Evolutionary conservation across 2,797 vertebrate species (phyloP), one percentile per base, ranked within the genome.

Genomic region (Gallirallus australis): DNA sequence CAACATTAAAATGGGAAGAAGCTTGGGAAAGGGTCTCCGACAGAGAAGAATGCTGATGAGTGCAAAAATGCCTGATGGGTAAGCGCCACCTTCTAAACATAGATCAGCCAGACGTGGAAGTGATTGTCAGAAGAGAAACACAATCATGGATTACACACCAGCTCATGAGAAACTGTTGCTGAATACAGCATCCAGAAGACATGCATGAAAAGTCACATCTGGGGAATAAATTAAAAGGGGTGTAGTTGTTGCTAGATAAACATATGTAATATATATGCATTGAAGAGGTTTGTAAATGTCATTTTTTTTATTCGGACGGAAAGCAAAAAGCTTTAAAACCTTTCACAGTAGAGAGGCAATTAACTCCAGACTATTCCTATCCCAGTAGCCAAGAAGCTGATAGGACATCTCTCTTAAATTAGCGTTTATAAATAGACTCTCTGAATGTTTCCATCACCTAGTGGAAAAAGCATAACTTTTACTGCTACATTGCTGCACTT

Each of bases 281-380:
- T 85, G 83, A 98, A 93, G 76, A 96, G 82, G 92, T 98, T 97
- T 98, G 97, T 98, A 98, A 97, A 96, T 97, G 97, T 96, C 97
- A 96, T 97, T 97, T 98, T 97, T 98, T 97, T 95, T 97, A 97
- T 98, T 97, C 94, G 2, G 96, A 96, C 8, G 0, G 96, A 97
- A 95, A 97, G 97, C 96, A 95, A 96, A 97, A 96, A 97, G 97
- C 97, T 98, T 98, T 98, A 97, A 98, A 96, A 96, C 96, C 94
- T 98, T 97, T 96, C 97, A 95, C 64, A 90, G 87, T 91, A 96
- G 97, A 86, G 95, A 96, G 91, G 90, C 96, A 96, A 97, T 96
- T 93, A 94, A 94, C 84, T 96, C 94, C 95, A 97, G 95, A 95
- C 69, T 97, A 97, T 94, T 97, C 95, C 64, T 97, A 72, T 96